phyloP scores from a whole-genome alignment of 2,113 vertebrate species.

The Ornithorhynchus anatinus region DNA sequence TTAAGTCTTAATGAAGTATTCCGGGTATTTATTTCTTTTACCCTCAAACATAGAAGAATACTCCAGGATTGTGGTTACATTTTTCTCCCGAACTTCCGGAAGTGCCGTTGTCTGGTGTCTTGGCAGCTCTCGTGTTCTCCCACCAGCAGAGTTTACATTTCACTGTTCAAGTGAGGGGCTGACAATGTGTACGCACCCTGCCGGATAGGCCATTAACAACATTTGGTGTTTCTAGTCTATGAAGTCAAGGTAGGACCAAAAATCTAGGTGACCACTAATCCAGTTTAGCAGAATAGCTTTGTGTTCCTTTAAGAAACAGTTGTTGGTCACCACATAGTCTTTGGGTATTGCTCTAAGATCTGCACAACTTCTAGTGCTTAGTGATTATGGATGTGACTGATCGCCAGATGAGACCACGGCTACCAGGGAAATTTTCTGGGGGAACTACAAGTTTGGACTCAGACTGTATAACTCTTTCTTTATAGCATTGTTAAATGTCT shows the following conservation, averaged over 20 bases:
- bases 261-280: background rate
- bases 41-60: too few species aligned
- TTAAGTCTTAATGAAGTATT: too few species aligned
- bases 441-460: background rate
- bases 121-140: background rate
- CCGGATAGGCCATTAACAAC: background rate
- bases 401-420: background rate
- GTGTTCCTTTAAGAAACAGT: background rate
- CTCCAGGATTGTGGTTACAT: background rate
- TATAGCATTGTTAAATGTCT: background rate
- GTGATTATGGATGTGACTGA: slow-evolving; percentile 12
- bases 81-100: background rate
- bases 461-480: background rate
- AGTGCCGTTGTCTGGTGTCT: background rate
- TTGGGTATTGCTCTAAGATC: slow-evolving; percentile 2
- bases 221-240: slow-evolving; percentile 13
- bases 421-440: background rate
- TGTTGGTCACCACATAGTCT: background rate
- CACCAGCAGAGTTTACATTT: background rate
- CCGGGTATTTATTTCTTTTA: too few species aligned
- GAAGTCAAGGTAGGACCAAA: slow-evolving; percentile 3
- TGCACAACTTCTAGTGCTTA: slow-evolving; percentile 12
- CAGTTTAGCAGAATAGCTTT: slow-evolving; percentile 9
- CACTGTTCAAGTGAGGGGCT: background rate
- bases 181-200: background rate